Percentiles rank a stretch among this genome's conserved stretches.
Evolutionary conservation across 2,888 invertebrate genomes (phyloP).

Genomic region (Lampropteryx suffumata): DNA sequence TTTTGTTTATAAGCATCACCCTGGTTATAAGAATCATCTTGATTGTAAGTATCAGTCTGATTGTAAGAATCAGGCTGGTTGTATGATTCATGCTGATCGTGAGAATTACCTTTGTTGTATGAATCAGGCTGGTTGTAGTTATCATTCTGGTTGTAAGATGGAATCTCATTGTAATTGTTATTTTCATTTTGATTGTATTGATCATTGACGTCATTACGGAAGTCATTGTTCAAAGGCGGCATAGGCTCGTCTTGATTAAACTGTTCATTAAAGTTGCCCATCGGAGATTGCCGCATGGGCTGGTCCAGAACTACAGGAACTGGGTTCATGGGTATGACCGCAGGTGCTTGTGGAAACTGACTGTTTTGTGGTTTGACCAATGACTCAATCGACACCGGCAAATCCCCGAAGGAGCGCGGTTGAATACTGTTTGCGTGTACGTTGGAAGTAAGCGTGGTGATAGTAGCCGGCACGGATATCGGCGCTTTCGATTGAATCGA

Average conservation of each 20-base stretch:
- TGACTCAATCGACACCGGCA: constrained; percentile 33
- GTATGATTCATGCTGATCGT: constrained; percentile 21
- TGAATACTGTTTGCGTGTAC: constrained; percentile 55
- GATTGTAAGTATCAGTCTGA: constrained; percentile 4
- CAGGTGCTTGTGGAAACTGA: not conserved
- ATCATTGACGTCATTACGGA: constrained; percentile 1
- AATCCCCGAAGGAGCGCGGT: constrained; percentile 68
- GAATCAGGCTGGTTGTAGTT: constrained; percentile 20
- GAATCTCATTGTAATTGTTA: constrained; percentile 24
- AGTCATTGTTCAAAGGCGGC: not conserved
- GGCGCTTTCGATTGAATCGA: constrained; percentile 55
- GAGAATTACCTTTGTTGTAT: constrained; percentile 19
- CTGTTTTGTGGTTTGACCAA: constrained; percentile 12
- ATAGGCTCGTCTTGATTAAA: constrained; percentile 17
- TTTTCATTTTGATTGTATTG: constrained; percentile 17
- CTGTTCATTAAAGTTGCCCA: constrained; percentile 8
- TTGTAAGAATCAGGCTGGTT: constrained; percentile 15
- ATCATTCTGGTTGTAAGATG: constrained; percentile 17
- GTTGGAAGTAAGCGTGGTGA: constrained; percentile 36
- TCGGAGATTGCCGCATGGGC: constrained; percentile 11
- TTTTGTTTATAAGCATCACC: not conserved
- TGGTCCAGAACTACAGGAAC: constrained; percentile 1
- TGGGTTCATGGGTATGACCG: not conserved
- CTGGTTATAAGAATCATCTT: not conserved
- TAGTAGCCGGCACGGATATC: constrained; percentile 25